Evolutionary conservation across 2,888 invertebrate species (phyloP).

Genomic region (Agrochola litura): DNA sequence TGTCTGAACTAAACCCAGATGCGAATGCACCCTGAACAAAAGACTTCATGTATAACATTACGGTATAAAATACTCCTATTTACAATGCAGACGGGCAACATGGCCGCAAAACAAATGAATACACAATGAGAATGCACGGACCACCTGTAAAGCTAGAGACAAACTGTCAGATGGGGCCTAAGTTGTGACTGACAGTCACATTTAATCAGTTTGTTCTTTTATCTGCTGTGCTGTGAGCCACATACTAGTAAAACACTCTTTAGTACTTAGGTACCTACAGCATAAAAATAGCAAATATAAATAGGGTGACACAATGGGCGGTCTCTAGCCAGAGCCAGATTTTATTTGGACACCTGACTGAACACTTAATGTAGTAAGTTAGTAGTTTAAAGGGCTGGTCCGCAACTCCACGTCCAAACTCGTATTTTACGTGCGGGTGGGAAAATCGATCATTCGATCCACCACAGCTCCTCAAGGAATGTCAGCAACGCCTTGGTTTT

Average conservation of each 20-base stretch:
- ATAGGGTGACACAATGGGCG: too few relatives aligned
- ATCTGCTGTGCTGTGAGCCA: not conserved
- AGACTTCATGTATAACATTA: conserved; percentile 21
- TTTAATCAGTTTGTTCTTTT: not conserved
- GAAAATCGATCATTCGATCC: not conserved
- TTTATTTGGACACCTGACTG: too few relatives aligned
- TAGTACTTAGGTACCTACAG: not conserved
- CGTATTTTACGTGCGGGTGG: not conserved
- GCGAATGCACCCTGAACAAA: conserved; percentile 46
- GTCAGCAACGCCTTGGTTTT: not conserved
- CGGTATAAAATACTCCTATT: conserved; percentile 36
- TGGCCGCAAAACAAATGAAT: conserved; percentile 55
- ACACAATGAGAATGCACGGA: conserved; percentile 37
- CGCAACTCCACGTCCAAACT: too few relatives aligned
- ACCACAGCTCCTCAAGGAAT: not conserved
- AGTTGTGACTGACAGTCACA: not conserved
- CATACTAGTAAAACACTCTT: not conserved
- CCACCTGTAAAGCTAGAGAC: conserved; percentile 29
- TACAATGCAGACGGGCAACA: conserved; percentile 36
- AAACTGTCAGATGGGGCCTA: not conserved
- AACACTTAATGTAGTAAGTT: too few relatives aligned
- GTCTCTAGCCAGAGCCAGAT: too few relatives aligned
- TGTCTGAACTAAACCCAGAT: conserved; percentile 13
- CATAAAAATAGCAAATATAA: not conserved
- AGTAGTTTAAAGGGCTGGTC: too few relatives aligned